Base-by-base conservation (phyloP, 2,888 invertebrate species). In the Phengaris arion region DNA sequence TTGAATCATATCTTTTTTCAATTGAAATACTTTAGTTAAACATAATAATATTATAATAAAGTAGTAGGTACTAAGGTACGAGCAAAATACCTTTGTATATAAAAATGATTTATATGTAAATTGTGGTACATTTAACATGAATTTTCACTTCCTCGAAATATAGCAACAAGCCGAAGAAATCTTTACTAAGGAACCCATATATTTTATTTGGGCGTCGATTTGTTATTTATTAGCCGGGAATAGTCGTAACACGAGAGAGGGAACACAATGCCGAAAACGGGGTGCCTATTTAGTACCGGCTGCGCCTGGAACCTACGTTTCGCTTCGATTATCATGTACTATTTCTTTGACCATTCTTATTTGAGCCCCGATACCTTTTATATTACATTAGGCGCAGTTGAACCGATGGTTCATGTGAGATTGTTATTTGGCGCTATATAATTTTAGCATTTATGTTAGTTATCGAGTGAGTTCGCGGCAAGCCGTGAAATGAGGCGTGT, bases 171-270 rank as follows among this genome's bases (percentile, higher is more conserved):
- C 79, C 77, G 77, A 80, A 81, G 84, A 89, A 90, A 91, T 89
- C 88, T 88, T 85, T 83, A 84, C 86, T 84, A 87, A 88, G 87
- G 87, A 89, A 87, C 88, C 88, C 86, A 89, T 92, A 83, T 89
- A 92, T 92, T 90, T 91, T 91, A 90, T 89, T 88, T 88, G 86
- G 87, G 89, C 89, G 89, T 90, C 91, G 92, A 92, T 93, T 92
- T 93, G 92, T 93, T 92, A 93, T 93, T 93, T 92, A 92, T 92
- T 93, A 92, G 92, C 86, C 85, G 88, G 87, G 90, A 90, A 92
- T 90, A 91, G 92, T 91, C 88, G 91, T 90, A 90, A 89, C 89
- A 90, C 87, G 86, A 89, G 83, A 89, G 89, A 84, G 88, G 84
- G 87, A 86, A 86, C 85, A 90, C 89, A 91, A 90, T 90, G 88